Conservation (phyloP, 2,888 invertebrate species). For the Beris chalybata region DNA sequence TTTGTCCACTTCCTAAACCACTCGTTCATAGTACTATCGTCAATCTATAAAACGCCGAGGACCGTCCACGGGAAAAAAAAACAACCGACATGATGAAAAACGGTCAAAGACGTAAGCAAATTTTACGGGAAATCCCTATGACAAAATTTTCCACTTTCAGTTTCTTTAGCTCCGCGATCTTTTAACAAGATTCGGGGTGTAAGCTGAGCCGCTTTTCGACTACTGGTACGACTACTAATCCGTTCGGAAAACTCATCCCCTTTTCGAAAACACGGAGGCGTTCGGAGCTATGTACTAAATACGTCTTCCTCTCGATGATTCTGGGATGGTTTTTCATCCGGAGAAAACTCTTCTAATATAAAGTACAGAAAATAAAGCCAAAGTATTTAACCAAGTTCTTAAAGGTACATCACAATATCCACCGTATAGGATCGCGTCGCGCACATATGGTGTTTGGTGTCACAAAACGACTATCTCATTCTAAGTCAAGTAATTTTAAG, state of each 20-base stretch:
- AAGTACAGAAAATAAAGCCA: constrained; percentile 21
- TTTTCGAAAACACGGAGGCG: neutral
- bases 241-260: constrained; percentile 23
- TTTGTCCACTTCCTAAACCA: constrained; percentile 32
- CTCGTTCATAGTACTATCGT: constrained; percentile 15
- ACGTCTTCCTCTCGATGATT: constrained; percentile 11
- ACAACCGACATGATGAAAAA: constrained; percentile 3
- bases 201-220: constrained; percentile 14
- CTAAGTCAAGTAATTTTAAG: too few species aligned
- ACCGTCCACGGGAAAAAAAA: constrained; percentile 6
- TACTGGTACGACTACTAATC: constrained; percentile 10
- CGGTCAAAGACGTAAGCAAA: constrained; percentile 12
- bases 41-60: constrained; percentile 10
- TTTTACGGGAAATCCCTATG: constrained; percentile 39
- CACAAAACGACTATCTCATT: constrained; percentile 13
- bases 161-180: constrained; percentile 13
- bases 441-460: constrained; percentile 31
- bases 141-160: constrained; percentile 34
- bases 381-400: neutral
- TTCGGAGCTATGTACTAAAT: constrained; percentile 13
- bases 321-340: constrained; percentile 14
- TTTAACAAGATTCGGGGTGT: neutral
- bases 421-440: constrained; percentile 21
- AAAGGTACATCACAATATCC: constrained; percentile 9
- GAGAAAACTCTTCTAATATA: constrained; percentile 5